Evolutionary conservation across 2,888 invertebrate species (phyloP).

Genomic region (Acronicta alni): DNA sequence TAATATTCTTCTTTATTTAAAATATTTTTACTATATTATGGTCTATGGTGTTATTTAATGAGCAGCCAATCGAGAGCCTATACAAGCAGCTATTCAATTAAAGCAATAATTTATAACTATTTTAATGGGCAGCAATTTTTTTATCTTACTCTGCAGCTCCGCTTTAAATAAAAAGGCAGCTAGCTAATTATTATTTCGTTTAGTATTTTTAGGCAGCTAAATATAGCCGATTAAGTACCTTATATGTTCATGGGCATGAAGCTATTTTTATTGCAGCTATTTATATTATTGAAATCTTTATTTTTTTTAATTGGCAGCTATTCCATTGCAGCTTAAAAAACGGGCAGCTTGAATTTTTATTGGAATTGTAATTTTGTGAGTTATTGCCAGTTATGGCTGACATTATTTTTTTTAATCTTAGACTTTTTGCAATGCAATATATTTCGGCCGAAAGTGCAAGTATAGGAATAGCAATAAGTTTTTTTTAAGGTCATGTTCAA

Average conservation of each 20-base stretch:
- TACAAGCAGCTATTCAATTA: conserved; percentile 10
- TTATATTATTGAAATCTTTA: neutral
- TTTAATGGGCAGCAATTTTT: conserved; percentile 8
- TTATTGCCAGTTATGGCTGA: neutral
- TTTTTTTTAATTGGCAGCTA: neutral
- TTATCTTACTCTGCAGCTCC: conserved; percentile 3
- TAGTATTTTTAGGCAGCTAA: conserved; percentile 45
- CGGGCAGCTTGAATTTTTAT: neutral
- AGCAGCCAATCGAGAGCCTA: conserved; percentile 37
- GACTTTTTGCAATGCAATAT: conserved; percentile 27
- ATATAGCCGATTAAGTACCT: neutral
- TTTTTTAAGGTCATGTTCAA: conserved; percentile 14
- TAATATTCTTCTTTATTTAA: neutral
- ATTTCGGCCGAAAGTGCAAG: conserved; percentile 58
- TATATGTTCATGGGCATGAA: conserved; percentile 4
- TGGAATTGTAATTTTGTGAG: neutral
- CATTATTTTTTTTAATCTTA: neutral
- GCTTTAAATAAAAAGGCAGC: conserved; percentile 27
- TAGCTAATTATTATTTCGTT: conserved; percentile 28
- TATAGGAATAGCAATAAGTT: conserved; percentile 36
- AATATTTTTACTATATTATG: neutral
- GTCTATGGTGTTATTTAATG: neutral
- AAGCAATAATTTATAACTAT: no score
- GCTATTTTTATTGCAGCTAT: conserved; percentile 8
- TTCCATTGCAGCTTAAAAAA: neutral